Evolutionary conservation across 1,140 invertebrate species (phyloP).

Genomic region (Bathynomus jamesi): DNA sequence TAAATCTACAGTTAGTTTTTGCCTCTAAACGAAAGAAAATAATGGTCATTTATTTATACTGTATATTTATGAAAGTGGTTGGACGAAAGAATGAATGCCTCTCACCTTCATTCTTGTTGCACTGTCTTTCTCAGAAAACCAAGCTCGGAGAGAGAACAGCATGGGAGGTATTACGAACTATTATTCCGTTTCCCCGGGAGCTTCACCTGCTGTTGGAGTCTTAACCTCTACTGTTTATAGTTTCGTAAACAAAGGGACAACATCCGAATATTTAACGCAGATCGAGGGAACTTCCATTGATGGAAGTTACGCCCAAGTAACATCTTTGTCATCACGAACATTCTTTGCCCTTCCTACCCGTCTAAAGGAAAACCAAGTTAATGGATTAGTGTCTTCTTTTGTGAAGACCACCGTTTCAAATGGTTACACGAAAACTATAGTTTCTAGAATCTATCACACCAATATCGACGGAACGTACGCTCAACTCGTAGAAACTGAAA

Average conservation of each 20-base stretch:
- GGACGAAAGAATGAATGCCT: not conserved
- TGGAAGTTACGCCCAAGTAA: conserved; percentile 76
- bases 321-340: conserved; percentile 76
- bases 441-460: conserved; percentile 43
- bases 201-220: conserved; percentile 49
- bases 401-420: conserved; percentile 41
- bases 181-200: not conserved
- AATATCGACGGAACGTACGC: conserved; percentile 45
- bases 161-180: conserved; percentile 24
- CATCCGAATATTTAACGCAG: conserved; percentile 82
- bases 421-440: conserved; percentile 41
- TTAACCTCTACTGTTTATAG: conserved; percentile 79
- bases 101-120: not conserved
- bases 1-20: too few relatives aligned
- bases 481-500: conserved; percentile 39
- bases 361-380: conserved; percentile 46
- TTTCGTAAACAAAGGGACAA: conserved; percentile 81
- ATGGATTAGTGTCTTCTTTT: conserved; percentile 43
- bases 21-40: not conserved
- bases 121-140: not conserved
- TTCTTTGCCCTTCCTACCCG: conserved; percentile 59
- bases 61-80: not conserved
- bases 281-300: conserved; percentile 77
- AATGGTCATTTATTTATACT: not conserved
- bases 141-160: not conserved